Evolutionary conservation across 2,797 vertebrate species (phyloP).

Genomic region (Arctocebus calabarensis): DNA sequence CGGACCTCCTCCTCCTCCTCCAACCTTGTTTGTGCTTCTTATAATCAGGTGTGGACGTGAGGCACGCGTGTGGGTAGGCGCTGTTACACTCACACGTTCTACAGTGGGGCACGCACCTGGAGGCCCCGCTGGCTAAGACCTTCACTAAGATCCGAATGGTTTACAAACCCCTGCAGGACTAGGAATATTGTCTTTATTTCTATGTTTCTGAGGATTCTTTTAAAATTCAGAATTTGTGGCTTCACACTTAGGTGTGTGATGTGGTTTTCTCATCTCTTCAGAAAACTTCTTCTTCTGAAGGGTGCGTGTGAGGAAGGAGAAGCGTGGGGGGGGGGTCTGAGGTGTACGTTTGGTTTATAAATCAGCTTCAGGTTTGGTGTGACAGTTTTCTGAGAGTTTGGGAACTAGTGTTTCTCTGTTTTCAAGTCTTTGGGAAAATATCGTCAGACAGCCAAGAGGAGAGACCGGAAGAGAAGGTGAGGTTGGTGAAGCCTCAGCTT

Average conservation of each 20-base stretch:
- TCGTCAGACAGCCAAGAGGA: not conserved
- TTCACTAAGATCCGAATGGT: not conserved
- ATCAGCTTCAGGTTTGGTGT: not conserved
- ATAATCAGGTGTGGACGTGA: not conserved
- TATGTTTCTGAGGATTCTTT: not conserved
- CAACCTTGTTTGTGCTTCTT: not conserved
- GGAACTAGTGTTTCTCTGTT: not conserved
- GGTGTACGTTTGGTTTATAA: not conserved
- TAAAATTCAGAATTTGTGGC: not conserved
- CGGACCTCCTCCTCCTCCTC: not conserved
- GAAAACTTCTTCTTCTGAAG: not conserved
- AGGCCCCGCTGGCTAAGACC: not conserved
- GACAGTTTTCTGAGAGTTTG: not conserved
- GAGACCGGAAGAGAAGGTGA: not conserved
- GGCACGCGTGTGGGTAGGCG: not conserved
- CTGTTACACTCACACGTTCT: not conserved
- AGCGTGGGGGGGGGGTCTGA: not conserved
- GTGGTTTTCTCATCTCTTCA: not conserved
- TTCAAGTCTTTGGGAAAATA: not conserved
- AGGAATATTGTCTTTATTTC: not conserved
- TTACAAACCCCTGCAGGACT: not conserved
- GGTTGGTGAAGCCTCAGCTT: not conserved
- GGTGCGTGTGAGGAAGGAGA: fast-evolving
- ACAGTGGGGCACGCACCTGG: not conserved
- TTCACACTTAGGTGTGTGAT: not conserved